Percentiles rank a stretch among this genome's conserved stretches.
Conservation (phyloP, 2,797 vertebrate species). For the Darevskia mixta region DNA sequence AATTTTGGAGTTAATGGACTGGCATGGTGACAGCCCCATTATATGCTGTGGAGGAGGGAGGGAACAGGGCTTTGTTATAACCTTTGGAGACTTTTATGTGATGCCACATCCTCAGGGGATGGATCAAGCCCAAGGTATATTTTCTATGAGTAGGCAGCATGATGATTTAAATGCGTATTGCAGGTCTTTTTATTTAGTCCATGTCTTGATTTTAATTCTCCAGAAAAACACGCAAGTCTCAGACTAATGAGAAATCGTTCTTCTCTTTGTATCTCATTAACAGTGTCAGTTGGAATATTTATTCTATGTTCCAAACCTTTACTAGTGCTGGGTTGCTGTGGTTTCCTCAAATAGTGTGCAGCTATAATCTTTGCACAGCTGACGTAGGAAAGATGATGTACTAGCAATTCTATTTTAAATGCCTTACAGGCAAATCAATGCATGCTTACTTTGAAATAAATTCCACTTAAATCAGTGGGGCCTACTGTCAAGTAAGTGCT, state of each 20-base stretch:
- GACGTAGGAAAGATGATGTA: neutral
- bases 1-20: neutral
- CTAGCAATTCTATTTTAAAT: neutral
- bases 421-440: neutral
- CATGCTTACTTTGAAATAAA: neutral
- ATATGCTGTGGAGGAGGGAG: neutral
- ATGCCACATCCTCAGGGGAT: neutral
- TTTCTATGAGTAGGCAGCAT: neutral
- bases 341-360: neutral
- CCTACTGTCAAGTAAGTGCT: neutral
- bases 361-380: neutral
- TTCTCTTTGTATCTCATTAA: neutral
- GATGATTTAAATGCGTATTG: neutral
- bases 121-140: neutral
- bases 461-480: neutral
- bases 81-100: neutral
- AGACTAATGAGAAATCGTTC: neutral
- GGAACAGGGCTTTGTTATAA: neutral
- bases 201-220: neutral
- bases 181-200: neutral
- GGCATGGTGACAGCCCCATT: neutral
- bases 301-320: neutral
- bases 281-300: neutral
- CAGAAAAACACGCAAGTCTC: neutral
- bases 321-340: neutral